A percentile compares a stretch with the other conserved stretches of the same genome.
phyloP scores from a whole-genome alignment of 2,113 vertebrate species.

The Atrichornis clamosus region DNA sequence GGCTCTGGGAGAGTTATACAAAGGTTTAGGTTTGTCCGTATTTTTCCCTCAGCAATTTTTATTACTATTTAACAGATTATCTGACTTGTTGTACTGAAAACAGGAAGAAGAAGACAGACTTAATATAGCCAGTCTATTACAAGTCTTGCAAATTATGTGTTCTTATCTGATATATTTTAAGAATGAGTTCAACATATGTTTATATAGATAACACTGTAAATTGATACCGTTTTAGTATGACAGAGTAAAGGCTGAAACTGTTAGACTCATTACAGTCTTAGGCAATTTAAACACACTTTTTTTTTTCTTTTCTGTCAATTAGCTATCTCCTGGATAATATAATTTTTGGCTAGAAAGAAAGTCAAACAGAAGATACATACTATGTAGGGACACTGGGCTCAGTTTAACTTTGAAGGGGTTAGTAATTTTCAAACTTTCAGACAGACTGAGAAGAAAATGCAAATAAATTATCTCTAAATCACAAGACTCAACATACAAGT shows the following conservation, averaged over 20 bases:
- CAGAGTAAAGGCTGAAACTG: neutral
- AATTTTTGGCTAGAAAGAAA: neutral
- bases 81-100: neutral
- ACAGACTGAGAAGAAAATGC: neutral
- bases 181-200: neutral
- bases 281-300: neutral
- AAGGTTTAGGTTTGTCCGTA: neutral
- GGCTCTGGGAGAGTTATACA: neutral
- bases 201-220: neutral
- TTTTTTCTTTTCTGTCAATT: neutral
- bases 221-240: neutral
- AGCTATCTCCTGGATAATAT: neutral
- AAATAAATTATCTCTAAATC: neutral
- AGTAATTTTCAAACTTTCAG: neutral
- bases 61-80: neutral
- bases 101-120: neutral
- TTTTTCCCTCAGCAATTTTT: neutral
- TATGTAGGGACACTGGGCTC: neutral
- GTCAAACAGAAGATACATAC: neutral
- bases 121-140: neutral
- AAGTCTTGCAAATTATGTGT: neutral
- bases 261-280: neutral
- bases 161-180: neutral
- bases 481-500: neutral
- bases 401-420: neutral